These are phyloP conservation scores for Cheilosia urbana DNA, from an alignment of 2,888 invertebrate genomes.

Conservation along the genomic window DNA sequence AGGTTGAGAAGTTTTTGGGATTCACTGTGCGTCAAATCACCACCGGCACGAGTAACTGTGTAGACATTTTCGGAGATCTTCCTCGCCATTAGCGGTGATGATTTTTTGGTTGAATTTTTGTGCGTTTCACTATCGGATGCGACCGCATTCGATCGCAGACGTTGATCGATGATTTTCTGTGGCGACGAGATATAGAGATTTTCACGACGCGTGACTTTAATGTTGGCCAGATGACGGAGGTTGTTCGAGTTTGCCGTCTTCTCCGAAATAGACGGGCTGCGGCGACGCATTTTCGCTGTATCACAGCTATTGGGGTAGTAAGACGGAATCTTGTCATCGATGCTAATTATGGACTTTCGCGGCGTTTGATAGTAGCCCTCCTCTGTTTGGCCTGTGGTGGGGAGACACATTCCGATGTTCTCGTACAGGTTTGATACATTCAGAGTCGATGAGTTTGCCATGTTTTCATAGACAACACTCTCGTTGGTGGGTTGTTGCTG, in stretches of 20 bases:
- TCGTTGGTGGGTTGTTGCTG: slow-evolving; percentile 74
- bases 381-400: slow-evolving; percentile 62
- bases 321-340: slow-evolving; percentile 83
- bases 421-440: slow-evolving; percentile 80
- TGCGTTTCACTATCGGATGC: slow-evolving; percentile 16
- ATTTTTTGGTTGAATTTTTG: slow-evolving; percentile 77
- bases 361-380: slow-evolving; percentile 82
- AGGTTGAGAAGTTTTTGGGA: slow-evolving; percentile 79
- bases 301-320: slow-evolving; percentile 83
- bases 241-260: slow-evolving; percentile 73
- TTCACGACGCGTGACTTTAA: slow-evolving; percentile 80
- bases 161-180: slow-evolving; percentile 81
- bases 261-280: slow-evolving; percentile 77
- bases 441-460: slow-evolving; percentile 74
- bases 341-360: slow-evolving; percentile 81
- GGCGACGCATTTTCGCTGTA: slow-evolving; percentile 79
- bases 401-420: slow-evolving; percentile 79
- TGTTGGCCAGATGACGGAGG: slow-evolving; percentile 79
- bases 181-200: slow-evolving; percentile 83
- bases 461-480: slow-evolving; percentile 81
- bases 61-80: slow-evolving; percentile 83
- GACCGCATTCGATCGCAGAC: slow-evolving; percentile 76
- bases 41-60: slow-evolving; percentile 79
- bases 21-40: slow-evolving; percentile 62
- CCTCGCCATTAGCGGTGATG: slow-evolving; percentile 78